Evolutionary conservation across 1,140 invertebrate genomes (phyloP).

Genomic region (Lerema accius): DNA sequence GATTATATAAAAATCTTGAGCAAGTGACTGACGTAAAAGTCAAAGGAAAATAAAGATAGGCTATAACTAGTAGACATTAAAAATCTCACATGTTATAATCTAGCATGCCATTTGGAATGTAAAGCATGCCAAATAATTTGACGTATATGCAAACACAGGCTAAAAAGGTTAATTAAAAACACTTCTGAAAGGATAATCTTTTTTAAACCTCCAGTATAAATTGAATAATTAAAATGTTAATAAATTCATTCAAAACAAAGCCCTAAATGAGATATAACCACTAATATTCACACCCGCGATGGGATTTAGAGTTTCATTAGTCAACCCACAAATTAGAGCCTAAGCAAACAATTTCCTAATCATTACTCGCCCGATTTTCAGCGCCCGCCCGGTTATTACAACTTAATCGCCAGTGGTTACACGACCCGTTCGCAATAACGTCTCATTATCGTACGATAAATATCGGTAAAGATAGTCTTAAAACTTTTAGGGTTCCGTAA

Average conservation of each 20-base stretch:
- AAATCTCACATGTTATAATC: no score
- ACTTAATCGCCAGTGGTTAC: neutral
- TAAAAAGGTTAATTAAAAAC: no score
- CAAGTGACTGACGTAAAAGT: no score
- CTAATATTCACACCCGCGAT: neutral
- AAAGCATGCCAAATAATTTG: no score
- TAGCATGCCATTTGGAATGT: no score
- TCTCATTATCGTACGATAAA: neutral
- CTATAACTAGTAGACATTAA: no score
- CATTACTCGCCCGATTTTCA: neutral
- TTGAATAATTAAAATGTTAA: neutral
- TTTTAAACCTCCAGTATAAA: no score
- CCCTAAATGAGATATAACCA: neutral
- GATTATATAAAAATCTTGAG: no score
- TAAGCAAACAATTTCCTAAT: constrained; percentile 1
- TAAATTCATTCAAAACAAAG: neutral
- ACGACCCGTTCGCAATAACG: neutral
- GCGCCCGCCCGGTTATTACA: neutral
- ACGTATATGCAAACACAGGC: no score
- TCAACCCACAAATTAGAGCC: neutral
- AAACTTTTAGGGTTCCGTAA: neutral
- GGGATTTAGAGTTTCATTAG: neutral
- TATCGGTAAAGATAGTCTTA: neutral
- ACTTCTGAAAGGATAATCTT: no score
- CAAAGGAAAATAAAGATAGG: no score